A percentile compares a stretch with the other conserved stretches of the same genome.
Evolutionary conservation across 2,888 invertebrate species (phyloP).

Genomic region (Rhingia rostrata): DNA sequence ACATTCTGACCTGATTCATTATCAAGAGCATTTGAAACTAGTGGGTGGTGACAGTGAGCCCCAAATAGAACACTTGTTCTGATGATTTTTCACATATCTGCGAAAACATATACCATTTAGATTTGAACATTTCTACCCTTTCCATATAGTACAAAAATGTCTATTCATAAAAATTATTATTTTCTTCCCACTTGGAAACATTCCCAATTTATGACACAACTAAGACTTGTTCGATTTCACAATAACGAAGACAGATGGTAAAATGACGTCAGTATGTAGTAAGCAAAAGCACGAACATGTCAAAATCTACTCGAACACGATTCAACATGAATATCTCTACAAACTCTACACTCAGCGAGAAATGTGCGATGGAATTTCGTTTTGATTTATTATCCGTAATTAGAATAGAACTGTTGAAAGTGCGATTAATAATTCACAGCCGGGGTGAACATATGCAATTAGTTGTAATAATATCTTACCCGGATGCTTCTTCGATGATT

Average conservation of each 20-base stretch:
- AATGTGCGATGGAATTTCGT: constrained; percentile 14
- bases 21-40: too few relatives aligned
- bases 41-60: too few relatives aligned
- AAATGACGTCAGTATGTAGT: constrained; percentile 55
- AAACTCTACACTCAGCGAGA: constrained; percentile 43
- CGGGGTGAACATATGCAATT: constrained; percentile 16
- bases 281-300: constrained; percentile 38
- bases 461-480: constrained; percentile 49
- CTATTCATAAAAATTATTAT: too few relatives aligned
- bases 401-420: neutral
- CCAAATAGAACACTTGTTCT: too few relatives aligned
- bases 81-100: too few relatives aligned
- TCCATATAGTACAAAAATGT: too few relatives aligned
- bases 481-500: constrained; percentile 73
- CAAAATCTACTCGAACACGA: constrained; percentile 41
- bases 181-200: neutral
- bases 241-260: neutral
- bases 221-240: constrained; percentile 1
- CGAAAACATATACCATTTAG: too few relatives aligned
- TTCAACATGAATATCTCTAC: constrained; percentile 65
- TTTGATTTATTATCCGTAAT: constrained; percentile 44
- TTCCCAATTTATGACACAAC: neutral
- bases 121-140: too few relatives aligned
- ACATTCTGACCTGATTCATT: too few relatives aligned
- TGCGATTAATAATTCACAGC: constrained; percentile 30